A percentile compares a stretch with the other conserved stretches of the same genome.
phyloP scores from a whole-genome alignment of 2,888 invertebrate species.

The Gerosis bhagava region DNA sequence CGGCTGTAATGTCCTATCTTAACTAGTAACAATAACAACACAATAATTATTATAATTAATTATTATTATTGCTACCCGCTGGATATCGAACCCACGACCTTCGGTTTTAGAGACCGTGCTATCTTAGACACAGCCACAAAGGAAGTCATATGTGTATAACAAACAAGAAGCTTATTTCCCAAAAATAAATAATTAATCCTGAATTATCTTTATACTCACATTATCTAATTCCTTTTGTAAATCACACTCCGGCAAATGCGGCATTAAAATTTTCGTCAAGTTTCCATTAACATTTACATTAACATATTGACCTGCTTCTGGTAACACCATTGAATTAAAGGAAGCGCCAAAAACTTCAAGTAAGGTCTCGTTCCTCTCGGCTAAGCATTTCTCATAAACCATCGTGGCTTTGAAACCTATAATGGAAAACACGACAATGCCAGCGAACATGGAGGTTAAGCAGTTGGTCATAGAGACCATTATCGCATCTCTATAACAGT shows the following conservation, averaged over 20 bases:
- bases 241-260: slow-evolving; percentile 89
- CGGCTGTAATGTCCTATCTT: no score
- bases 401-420: slow-evolving; percentile 96
- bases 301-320: slow-evolving; percentile 80
- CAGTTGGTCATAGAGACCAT: slow-evolving; percentile 96
- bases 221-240: slow-evolving; percentile 93
- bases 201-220: no score
- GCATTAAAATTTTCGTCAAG: slow-evolving; percentile 83
- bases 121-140: no score
- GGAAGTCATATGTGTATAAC: no score
- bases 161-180: no score
- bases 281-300: slow-evolving; percentile 78
- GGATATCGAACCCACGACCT: no score
- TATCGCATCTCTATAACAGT: slow-evolving; percentile 96
- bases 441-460: slow-evolving; percentile 97
- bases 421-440: slow-evolving; percentile 97
- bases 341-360: slow-evolving; percentile 79
- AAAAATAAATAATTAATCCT: no score
- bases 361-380: slow-evolving; percentile 83
- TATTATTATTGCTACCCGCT: no score
- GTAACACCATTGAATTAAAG: slow-evolving; percentile 71
- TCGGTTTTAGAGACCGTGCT: no score
- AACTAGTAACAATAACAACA: no score
- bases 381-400: slow-evolving; percentile 90
- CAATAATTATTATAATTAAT: no score